A percentile compares a stretch with the other conserved stretches of the same genome.
Evolutionary conservation across 2,888 invertebrate species (phyloP).

Genomic region (Lissocephala sabroskyi): DNA sequence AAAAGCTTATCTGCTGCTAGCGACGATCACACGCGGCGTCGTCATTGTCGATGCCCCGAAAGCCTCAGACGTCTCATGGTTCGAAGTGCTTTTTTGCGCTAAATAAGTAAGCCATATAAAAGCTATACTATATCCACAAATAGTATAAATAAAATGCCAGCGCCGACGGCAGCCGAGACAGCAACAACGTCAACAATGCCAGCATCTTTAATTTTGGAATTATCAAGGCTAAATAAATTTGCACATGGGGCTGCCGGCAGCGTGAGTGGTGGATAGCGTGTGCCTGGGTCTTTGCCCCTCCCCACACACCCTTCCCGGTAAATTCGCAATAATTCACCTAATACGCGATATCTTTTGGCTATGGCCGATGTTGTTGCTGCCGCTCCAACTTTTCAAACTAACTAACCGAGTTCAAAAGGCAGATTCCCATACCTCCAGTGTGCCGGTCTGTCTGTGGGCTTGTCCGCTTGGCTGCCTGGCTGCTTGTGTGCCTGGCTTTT

Average conservation of each 20-base stretch:
- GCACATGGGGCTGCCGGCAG: conserved; percentile 35
- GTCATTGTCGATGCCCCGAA: too few relatives aligned
- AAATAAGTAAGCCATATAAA: too few relatives aligned
- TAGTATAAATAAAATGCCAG: background rate
- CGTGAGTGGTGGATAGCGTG: background rate
- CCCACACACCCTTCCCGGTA: too few relatives aligned
- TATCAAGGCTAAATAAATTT: conserved; percentile 61
- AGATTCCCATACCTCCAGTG: conserved; percentile 7
- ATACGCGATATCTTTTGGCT: too few relatives aligned
- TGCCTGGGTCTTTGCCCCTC: too few relatives aligned
- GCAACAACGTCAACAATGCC: background rate
- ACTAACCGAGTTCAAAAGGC: conserved; percentile 31
- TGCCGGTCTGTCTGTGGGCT: background rate
- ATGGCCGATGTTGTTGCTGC: background rate
- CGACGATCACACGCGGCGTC: too few relatives aligned
- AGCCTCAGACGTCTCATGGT: too few relatives aligned
- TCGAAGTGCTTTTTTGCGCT: too few relatives aligned
- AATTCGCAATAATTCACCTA: too few relatives aligned
- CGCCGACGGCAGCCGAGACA: background rate
- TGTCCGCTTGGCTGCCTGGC: too few relatives aligned
- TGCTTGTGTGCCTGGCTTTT: conserved; percentile 12
- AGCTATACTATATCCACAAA: too few relatives aligned
- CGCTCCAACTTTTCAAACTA: background rate
- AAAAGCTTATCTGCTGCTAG: too few relatives aligned
- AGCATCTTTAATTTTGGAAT: conserved; percentile 41